These are phyloP conservation scores for Misgurnus mizolepis DNA, from an alignment of 2,113 vertebrate species.

Conservation along the genomic window DNA sequence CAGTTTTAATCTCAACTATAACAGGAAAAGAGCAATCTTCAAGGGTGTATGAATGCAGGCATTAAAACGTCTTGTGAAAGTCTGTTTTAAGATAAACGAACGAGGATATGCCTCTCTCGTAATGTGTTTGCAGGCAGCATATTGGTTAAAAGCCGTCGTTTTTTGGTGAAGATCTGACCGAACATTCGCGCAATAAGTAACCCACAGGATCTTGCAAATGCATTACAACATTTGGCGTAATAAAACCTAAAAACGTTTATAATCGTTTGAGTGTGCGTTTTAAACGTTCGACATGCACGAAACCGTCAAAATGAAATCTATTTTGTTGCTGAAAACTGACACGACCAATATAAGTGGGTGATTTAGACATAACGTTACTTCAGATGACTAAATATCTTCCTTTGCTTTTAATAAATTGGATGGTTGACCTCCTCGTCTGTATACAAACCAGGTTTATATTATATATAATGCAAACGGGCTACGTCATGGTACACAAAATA, in stretches of 20 bases:
- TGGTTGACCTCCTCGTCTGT: background rate
- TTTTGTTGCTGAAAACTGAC: background rate
- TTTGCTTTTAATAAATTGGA: background rate
- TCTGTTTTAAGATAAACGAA: constrained; percentile 25
- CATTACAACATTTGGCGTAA: background rate
- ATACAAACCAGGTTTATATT: background rate
- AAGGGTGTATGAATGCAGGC: background rate
- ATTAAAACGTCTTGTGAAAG: background rate
- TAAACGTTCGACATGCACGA: background rate
- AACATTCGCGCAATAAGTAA: background rate
- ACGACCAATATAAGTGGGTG: background rate
- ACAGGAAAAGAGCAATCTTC: constrained; percentile 25
- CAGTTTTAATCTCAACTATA: constrained; percentile 66
- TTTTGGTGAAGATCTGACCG: background rate
- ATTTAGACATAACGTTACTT: background rate
- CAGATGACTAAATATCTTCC: background rate
- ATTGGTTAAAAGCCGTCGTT: background rate
- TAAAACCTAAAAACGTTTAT: background rate
- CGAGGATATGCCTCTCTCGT: background rate
- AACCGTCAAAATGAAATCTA: background rate
- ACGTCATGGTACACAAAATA: background rate
- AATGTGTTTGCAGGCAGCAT: background rate
- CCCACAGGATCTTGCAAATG: background rate
- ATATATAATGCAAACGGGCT: background rate
- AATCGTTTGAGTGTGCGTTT: background rate